Percentiles rank a stretch among this genome's conserved stretches.
Evolutionary conservation across 1,140 invertebrate species (phyloP).

Genomic region (Caenorhabditis remanei): DNA sequence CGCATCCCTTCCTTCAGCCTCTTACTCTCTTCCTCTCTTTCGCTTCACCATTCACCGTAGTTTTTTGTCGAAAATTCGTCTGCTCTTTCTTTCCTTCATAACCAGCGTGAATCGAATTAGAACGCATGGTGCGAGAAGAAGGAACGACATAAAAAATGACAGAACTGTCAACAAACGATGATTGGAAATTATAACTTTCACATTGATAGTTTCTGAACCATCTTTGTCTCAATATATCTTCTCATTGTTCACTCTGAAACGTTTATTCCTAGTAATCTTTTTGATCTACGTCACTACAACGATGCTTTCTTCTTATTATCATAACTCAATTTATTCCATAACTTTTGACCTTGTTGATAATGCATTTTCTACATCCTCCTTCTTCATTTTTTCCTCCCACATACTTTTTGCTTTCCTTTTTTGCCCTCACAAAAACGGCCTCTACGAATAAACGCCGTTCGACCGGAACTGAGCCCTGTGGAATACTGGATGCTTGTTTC

Average conservation of each 20-base stretch:
- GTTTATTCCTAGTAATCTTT: neutral
- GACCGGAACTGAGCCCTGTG: slow-evolving; percentile 16
- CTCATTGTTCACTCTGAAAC: neutral
- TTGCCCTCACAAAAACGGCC: neutral
- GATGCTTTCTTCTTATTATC: neutral
- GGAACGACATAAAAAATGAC: slow-evolving; percentile 1
- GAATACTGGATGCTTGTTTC: slow-evolving; percentile 4
- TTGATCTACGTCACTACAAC: neutral
- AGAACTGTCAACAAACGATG: neutral
- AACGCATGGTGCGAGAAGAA: slow-evolving; percentile 3
- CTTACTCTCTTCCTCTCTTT: neutral
- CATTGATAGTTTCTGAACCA: neutral
- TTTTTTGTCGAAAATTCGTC: neutral
- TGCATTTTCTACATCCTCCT: neutral
- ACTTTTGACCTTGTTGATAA: slow-evolving; percentile 25
- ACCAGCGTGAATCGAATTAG: slow-evolving; percentile 34
- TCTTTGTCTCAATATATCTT: neutral
- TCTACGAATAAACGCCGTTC: slow-evolving; percentile 39
- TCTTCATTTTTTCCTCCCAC: neutral
- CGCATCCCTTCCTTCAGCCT: neutral
- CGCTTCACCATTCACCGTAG: slow-evolving; percentile 22
- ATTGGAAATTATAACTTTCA: neutral
- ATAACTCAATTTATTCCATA: slow-evolving; percentile 28
- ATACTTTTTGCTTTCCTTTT: neutral
- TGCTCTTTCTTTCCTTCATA: slow-evolving; percentile 29